Evolutionary conservation across 2,888 invertebrate species (phyloP).

Genomic region (Disparrhopalites patrizii): DNA sequence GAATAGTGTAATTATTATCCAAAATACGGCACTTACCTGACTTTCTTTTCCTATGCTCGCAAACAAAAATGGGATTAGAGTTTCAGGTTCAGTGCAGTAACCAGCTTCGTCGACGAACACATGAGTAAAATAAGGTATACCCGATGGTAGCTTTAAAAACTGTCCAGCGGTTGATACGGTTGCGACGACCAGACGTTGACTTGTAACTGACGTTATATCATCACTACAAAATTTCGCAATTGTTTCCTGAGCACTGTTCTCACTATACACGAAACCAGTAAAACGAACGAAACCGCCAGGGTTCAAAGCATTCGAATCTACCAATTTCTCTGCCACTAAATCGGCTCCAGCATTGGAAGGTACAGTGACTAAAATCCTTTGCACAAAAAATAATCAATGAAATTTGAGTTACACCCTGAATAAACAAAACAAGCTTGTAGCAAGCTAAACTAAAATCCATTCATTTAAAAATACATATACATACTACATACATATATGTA

Average conservation of each 20-base stretch:
- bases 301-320: constrained; percentile 62
- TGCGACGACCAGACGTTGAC: constrained; percentile 77
- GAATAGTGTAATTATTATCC: neutral
- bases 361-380: constrained; percentile 73
- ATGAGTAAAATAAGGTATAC: constrained; percentile 80
- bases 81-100: constrained; percentile 79
- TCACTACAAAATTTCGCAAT: constrained; percentile 70
- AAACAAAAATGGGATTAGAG: constrained; percentile 70
- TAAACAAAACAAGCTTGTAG: no score
- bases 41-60: constrained; percentile 45
- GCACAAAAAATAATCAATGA: constrained; percentile 4
- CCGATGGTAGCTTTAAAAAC: constrained; percentile 65
- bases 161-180: constrained; percentile 74
- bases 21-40: constrained; percentile 32
- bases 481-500: no score
- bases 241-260: constrained; percentile 62
- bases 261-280: constrained; percentile 54
- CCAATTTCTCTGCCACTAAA: constrained; percentile 71
- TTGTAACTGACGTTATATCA: constrained; percentile 61
- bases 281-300: constrained; percentile 71
- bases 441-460: neutral
- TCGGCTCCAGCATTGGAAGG: constrained; percentile 93
- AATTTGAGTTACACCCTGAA: neutral
- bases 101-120: constrained; percentile 66
- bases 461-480: neutral